These are phyloP conservation scores for Tineola bisselliella DNA, from an alignment of 2,888 invertebrate genomes.

Conservation along the genomic window DNA sequence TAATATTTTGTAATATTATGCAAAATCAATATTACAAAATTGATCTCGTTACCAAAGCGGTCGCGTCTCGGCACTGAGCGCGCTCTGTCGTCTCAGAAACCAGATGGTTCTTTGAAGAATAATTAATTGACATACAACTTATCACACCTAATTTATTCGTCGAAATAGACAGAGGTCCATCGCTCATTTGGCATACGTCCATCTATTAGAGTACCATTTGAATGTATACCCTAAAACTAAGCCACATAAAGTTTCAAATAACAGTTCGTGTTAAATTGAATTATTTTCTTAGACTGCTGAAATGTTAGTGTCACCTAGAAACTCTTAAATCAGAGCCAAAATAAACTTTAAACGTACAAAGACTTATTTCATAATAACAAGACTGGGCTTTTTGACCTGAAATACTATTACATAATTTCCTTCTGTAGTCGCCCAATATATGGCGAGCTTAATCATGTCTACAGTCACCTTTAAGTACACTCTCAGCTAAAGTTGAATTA, in stretches of 20 bases:
- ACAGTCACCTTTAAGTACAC: too few species aligned
- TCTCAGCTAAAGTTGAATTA: too few species aligned
- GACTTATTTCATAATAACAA: slow-evolving; percentile 43
- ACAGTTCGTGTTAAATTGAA: neutral
- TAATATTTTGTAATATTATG: neutral
- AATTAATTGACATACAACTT: slow-evolving; percentile 67
- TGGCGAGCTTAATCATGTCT: too few species aligned
- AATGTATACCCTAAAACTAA: slow-evolving; percentile 22
- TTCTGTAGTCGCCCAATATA: too few species aligned
- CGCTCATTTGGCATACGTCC: slow-evolving; percentile 58
- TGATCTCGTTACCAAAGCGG: neutral
- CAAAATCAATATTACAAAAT: neutral
- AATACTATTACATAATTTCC: neutral
- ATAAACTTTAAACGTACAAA: slow-evolving; percentile 47
- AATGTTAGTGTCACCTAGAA: slow-evolving; percentile 39
- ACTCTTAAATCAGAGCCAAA: slow-evolving; percentile 56
- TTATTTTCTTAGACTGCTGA: slow-evolving; percentile 33
- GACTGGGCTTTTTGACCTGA: neutral
- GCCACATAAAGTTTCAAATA: slow-evolving; percentile 23
- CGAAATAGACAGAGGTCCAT: slow-evolving; percentile 56
- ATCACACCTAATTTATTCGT: slow-evolving; percentile 66
- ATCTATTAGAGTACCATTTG: slow-evolving; percentile 14
- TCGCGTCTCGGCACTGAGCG: slow-evolving; percentile 27
- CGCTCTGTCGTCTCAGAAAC: slow-evolving; percentile 36
- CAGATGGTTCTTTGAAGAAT: slow-evolving; percentile 67